Conservation (phyloP, 2,113 vertebrate species). For the Eretmodus cyanostictus region DNA sequence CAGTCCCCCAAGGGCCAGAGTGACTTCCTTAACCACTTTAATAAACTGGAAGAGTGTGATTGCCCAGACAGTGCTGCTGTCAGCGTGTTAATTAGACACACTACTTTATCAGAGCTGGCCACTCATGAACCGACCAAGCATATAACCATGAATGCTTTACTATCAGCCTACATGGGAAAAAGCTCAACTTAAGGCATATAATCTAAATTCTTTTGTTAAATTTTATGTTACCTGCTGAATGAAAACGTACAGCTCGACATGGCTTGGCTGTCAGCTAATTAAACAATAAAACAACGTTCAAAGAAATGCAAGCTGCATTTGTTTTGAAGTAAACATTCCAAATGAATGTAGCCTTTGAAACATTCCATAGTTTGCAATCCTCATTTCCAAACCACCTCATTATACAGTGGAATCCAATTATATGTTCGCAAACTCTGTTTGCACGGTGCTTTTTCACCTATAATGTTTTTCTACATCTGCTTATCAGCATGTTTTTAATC, state of each 20-base stretch:
- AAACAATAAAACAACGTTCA: not conserved
- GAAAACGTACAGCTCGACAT: not conserved
- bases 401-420: conserved; percentile 27
- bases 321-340: not conserved
- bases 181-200: conserved; percentile 4
- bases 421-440: not conserved
- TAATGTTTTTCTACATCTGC: not conserved
- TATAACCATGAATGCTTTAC: conserved; percentile 51
- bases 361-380: not conserved
- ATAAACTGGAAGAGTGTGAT: conserved; percentile 70
- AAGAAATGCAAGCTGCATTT: not conserved
- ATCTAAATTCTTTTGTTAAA: conserved; percentile 6
- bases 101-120: conserved; percentile 68
- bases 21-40: conserved; percentile 71
- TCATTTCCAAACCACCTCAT: conserved; percentile 25
- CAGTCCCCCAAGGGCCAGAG: conserved; percentile 52
- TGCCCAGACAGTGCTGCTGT: conserved; percentile 67
- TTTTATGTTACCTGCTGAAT: not conserved
- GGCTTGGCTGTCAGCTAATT: not conserved
- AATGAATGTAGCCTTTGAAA: conserved; percentile 10
- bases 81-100: conserved; percentile 73
- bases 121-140: conserved; percentile 51
- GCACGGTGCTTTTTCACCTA: not conserved
- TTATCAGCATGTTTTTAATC: not conserved
- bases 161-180: conserved; percentile 11